Base-by-base conservation (phyloP, 2,888 invertebrate species). In the Leptinotarsa juncta region DNA sequence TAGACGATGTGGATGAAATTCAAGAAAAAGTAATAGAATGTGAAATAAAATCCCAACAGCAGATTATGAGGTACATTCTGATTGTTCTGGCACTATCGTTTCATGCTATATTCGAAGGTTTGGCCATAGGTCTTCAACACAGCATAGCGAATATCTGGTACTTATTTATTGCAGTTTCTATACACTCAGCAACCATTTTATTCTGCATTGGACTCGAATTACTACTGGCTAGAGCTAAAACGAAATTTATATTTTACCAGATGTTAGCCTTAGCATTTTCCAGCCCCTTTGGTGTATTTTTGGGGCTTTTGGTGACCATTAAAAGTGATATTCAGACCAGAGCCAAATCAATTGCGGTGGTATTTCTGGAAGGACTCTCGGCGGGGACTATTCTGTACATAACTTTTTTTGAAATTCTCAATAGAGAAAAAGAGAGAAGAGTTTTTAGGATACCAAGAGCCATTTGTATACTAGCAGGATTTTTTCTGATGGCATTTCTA, bases 201-300 rank as follows among this genome's bases (percentile, higher is more conserved):
- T 90, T 90, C 80, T 89, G 89, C 77, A 89, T 90, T 67, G 89
- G 90, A n/a, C 83, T 90, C 26, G 90, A 90, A 81, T 82, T 90
- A 72, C 85, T 89, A 26, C 85, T 89, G 66, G 88, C 89, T 1
- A 87, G 88, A 80, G 86, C 89, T 7, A 86, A 85, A 75, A 78
- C 84, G 5, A 81, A 83, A 50, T 84, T 85, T 48, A 89, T 90
- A 77, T 77, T 89, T 3, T 81, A 87, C 14, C 88, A 89, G 81
- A 88, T 90, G 81, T 78, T 88, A 4, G 85, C 89, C 50, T 85
- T 90, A 70, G 87, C 90, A 2, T 74, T 89, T 15, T 89, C 90
- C 14, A 90, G 89, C 76, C 90, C 90, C 0, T 74, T 89, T 32
- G 90, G 91, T 16, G 88, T 90, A 49, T 80, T 88, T 7, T 79